phyloP scores from a whole-genome alignment of 2,888 invertebrate species.

The Zeuzera pyrina region DNA sequence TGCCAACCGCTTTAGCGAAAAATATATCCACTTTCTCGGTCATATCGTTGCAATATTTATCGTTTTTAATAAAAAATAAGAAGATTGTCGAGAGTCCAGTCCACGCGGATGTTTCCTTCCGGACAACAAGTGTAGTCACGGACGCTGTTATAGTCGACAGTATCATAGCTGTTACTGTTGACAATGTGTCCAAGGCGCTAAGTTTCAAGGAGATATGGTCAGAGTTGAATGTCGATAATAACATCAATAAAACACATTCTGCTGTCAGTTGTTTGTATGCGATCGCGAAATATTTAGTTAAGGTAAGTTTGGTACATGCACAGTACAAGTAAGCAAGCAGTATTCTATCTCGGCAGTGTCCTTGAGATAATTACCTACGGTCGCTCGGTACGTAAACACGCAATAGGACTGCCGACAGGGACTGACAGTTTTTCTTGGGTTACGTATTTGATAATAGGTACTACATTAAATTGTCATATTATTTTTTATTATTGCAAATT shows the following conservation, averaged over 20 bases:
- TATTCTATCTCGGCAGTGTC: no score
- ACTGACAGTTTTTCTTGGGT: no score
- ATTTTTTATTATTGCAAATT: no score
- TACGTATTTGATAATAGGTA: no score
- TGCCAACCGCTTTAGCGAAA: constrained; percentile 41
- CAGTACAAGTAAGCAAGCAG: no score
- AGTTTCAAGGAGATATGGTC: constrained; percentile 53
- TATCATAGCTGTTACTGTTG: constrained; percentile 42
- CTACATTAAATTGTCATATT: no score
- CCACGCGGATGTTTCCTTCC: constrained; percentile 55
- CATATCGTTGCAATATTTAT: constrained; percentile 59
- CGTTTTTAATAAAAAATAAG: constrained; percentile 64
- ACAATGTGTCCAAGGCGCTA: constrained; percentile 54
- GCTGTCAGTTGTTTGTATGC: constrained; percentile 64
- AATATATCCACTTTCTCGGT: constrained; percentile 56
- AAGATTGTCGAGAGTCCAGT: constrained; percentile 59
- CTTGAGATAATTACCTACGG: no score
- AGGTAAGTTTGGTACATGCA: constrained; percentile 39
- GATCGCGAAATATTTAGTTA: constrained; percentile 57
- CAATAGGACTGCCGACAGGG: no score
- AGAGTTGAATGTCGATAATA: constrained; percentile 52
- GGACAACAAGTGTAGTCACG: constrained; percentile 32
- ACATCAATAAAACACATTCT: constrained; percentile 56
- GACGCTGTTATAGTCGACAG: constrained; percentile 54
- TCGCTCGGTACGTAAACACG: no score